Conservation (phyloP, 2,113 vertebrate species). For the human region DNA sequence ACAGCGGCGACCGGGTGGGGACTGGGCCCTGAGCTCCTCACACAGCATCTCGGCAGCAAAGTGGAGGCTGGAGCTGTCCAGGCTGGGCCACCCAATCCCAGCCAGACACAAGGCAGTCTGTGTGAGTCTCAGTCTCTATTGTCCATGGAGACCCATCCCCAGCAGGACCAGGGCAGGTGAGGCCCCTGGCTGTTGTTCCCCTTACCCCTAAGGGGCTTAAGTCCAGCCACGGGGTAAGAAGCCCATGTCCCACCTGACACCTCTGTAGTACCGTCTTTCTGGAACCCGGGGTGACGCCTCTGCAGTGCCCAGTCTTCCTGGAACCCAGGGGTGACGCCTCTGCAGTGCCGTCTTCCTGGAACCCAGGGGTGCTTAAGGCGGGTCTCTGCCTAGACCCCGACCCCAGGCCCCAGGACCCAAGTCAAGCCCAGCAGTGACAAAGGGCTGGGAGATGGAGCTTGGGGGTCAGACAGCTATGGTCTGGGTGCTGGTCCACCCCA, state of each 20-base stretch:
- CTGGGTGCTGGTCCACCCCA: too few species aligned
- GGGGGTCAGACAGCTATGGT: not conserved
- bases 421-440: not conserved
- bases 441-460: not conserved
- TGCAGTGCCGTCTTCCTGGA: not conserved
- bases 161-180: too few species aligned
- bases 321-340: not conserved
- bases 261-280: fast-evolving
- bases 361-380: not conserved
- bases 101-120: not conserved
- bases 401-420: not conserved
- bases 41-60: too few species aligned
- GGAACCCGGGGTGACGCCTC: not conserved
- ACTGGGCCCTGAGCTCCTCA: not conserved
- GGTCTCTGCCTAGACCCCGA: not conserved
- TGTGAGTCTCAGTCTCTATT: not conserved
- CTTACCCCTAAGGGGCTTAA: too few species aligned
- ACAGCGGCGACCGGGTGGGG: too few species aligned
- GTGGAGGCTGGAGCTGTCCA: not conserved
- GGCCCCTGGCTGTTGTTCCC: fast-evolving
- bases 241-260: fast-evolving
- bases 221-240: not conserved
- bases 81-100: fast-evolving
- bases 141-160: not conserved
- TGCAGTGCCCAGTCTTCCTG: too few species aligned